Percentiles rank a stretch among this genome's conserved stretches.
Conservation (phyloP, 2,888 invertebrate species). For the Dynastes maya region DNA sequence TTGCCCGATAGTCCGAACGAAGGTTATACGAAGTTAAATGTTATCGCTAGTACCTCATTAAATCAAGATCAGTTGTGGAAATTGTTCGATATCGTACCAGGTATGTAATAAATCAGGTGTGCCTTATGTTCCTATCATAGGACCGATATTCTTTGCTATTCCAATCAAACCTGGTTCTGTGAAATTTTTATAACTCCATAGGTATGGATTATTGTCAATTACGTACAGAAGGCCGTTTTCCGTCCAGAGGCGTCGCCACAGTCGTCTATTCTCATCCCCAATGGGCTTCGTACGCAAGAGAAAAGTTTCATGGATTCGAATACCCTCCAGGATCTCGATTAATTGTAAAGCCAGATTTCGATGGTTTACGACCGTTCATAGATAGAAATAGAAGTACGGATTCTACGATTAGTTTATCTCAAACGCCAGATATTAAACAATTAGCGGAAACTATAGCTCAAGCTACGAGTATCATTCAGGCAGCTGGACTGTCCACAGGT, state of each 20-base stretch:
- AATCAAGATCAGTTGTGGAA: slow-evolving; percentile 86
- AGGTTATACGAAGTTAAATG: slow-evolving; percentile 78
- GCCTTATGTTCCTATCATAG: neutral
- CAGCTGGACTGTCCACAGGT: slow-evolving; percentile 72
- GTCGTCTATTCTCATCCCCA: slow-evolving; percentile 82
- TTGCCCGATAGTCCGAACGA: slow-evolving; percentile 63
- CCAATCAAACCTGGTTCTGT: too few relatives aligned
- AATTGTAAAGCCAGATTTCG: slow-evolving; percentile 80
- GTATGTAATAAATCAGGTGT: slow-evolving; percentile 61
- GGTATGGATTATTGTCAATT: slow-evolving; percentile 76
- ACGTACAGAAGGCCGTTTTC: slow-evolving; percentile 71
- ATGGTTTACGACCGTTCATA: slow-evolving; percentile 54
- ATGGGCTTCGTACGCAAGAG: slow-evolving; percentile 83
- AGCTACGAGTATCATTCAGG: slow-evolving; percentile 83
- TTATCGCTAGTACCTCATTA: slow-evolving; percentile 81
- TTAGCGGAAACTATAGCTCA: slow-evolving; percentile 85
- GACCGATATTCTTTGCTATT: neutral
- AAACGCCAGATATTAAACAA: slow-evolving; percentile 76
- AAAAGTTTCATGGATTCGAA: slow-evolving; percentile 92
- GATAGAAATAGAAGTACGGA: slow-evolving; percentile 25
- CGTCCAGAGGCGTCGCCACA: slow-evolving; percentile 75
- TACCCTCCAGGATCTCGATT: slow-evolving; percentile 91
- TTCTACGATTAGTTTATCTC: slow-evolving; percentile 28
- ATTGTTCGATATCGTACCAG: slow-evolving; percentile 90
- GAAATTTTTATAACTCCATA: slow-evolving; percentile 49